phyloP scores from a whole-genome alignment of 2,113 vertebrate genomes.

The Carollia perspicillata region DNA sequence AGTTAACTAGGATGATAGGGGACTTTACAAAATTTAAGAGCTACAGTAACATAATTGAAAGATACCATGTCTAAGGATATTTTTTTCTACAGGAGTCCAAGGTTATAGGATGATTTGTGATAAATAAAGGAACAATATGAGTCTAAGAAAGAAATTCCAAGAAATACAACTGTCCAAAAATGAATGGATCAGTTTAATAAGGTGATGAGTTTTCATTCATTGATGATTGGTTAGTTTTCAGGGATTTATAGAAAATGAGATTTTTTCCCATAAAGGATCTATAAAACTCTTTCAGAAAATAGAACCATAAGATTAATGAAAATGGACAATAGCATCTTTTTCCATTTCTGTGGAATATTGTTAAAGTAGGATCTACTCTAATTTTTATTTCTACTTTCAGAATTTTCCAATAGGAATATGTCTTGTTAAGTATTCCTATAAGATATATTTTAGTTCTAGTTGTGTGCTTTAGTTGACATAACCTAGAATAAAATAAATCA shows the following conservation, averaged over 20 bases:
- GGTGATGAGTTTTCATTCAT: neutral
- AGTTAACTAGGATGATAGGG: neutral
- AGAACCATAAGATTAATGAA: neutral
- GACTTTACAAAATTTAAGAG: neutral
- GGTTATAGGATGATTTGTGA: neutral
- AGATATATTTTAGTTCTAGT: neutral
- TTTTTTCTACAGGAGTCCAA: neutral
- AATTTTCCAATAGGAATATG: neutral
- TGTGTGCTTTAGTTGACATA: neutral
- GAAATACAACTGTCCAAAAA: neutral
- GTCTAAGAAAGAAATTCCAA: neutral
- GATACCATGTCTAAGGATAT: neutral
- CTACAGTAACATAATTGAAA: neutral
- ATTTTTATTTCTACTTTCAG: neutral
- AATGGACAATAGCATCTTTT: neutral
- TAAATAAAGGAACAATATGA: neutral
- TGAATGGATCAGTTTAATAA: neutral
- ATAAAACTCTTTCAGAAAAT: neutral
- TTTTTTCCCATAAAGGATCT: neutral
- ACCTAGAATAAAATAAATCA: neutral
- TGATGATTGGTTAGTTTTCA: neutral
- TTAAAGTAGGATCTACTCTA: neutral
- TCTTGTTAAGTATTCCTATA: neutral
- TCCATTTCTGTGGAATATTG: neutral
- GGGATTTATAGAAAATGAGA: neutral